A percentile compares a stretch with the other conserved stretches of the same genome.
phyloP scores from a whole-genome alignment of 1,140 invertebrate species.

The Oryzaephilus surinamensis region DNA sequence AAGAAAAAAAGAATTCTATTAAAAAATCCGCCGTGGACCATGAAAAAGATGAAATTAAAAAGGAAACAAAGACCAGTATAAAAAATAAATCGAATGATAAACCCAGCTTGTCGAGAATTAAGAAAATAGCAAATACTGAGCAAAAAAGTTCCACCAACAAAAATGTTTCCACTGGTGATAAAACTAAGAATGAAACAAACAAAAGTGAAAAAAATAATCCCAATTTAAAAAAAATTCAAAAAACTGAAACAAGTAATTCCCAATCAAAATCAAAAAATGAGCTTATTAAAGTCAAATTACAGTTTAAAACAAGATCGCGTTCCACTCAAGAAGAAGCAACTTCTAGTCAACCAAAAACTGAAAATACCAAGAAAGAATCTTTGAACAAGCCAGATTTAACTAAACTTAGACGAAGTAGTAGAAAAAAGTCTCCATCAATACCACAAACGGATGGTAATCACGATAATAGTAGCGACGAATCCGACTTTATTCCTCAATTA shows the following conservation, averaged over 20 bases:
- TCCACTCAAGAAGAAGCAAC: no score
- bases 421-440: conserved; percentile 24
- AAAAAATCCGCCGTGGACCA: conserved; percentile 8
- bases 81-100: no score
- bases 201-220: conserved; percentile 4
- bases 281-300: no score
- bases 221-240: no score
- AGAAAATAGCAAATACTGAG: no score
- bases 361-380: neutral
- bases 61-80: neutral
- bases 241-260: neutral
- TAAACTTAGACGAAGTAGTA: neutral
- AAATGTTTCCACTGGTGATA: no score
- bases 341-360: neutral
- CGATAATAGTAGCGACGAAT: conserved; percentile 30
- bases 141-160: no score
- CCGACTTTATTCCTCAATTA: conserved; percentile 15
- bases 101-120: no score
- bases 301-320: no score
- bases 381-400: no score
- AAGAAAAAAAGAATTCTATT: conserved; percentile 25
- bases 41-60: neutral
- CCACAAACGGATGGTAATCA: conserved; percentile 46
- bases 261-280: neutral
- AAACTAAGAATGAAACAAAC: conserved; percentile 4